Conservation (phyloP, 2,113 vertebrate species). For the Anas platyrhynchos region DNA sequence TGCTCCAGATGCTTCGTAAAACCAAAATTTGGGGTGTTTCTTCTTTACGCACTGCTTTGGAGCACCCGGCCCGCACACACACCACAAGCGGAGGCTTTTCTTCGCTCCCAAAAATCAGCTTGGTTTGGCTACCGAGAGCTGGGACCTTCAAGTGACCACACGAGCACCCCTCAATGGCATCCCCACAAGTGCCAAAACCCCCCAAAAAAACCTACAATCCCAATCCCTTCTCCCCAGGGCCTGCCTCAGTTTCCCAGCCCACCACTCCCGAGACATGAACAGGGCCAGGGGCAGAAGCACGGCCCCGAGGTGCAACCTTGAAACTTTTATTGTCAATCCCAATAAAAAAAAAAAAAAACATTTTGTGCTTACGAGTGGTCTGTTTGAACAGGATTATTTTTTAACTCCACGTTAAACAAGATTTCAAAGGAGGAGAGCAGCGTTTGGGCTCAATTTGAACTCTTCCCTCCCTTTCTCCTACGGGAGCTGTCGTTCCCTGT, state of each 20-base stretch:
- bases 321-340: not conserved
- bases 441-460: not conserved
- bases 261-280: not conserved
- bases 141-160: not conserved
- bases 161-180: not conserved
- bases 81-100: not conserved
- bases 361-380: not conserved
- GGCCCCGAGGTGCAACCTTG: slow-evolving; percentile 28
- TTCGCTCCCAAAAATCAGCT: not conserved
- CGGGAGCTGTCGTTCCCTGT: slow-evolving; percentile 9
- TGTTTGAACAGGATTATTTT: slow-evolving; percentile 65
- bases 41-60: not conserved
- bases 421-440: slow-evolving; percentile 22
- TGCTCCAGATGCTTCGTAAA: not conserved
- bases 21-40: not conserved
- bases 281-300: not conserved
- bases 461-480: not conserved
- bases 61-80: not conserved
- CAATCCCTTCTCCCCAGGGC: not conserved
- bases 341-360: not conserved
- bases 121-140: not conserved
- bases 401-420: slow-evolving; percentile 54
- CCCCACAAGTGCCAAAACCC: not conserved
- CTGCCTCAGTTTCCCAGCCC: slow-evolving; percentile 55
- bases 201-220: too few relatives aligned